A percentile compares a stretch with the other conserved stretches of the same genome.
These are phyloP conservation scores for Zosterops japonicus DNA, from an alignment of 2,113 vertebrate genomes.

Conservation along the genomic window DNA sequence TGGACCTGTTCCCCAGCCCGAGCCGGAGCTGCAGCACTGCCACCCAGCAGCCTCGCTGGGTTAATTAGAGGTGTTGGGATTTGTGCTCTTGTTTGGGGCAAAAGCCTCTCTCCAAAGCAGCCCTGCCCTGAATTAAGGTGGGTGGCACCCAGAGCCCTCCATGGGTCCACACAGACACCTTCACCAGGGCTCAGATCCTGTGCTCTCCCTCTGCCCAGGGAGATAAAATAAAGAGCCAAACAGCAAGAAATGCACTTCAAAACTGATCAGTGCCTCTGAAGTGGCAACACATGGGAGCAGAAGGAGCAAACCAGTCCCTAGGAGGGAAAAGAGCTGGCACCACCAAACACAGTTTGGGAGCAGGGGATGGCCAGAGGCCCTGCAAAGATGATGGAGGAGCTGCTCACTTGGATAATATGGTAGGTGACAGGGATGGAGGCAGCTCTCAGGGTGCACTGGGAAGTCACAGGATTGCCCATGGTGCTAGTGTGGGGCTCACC, in stretches of 20 bases:
- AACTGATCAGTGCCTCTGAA: constrained; percentile 68
- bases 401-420: not conserved
- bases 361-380: not conserved
- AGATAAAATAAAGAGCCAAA: not conserved
- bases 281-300: constrained; percentile 7
- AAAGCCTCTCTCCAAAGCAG: not conserved
- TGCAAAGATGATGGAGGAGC: not conserved
- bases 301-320: not conserved
- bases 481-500: accelerated
- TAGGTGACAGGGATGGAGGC: not conserved
- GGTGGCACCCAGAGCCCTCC: not conserved
- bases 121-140: not conserved
- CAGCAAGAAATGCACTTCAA: constrained; percentile 45
- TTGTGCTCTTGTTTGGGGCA: not conserved
- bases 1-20: accelerated
- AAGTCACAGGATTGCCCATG: constrained; percentile 11
- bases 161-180: accelerated
- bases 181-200: accelerated
- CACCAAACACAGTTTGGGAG: constrained; percentile 10
- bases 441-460: constrained; percentile 55
- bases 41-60: accelerated
- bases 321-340: not conserved
- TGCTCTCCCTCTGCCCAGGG: not conserved
- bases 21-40: not conserved
- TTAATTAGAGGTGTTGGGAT: not conserved